Evolutionary conservation across 2,888 invertebrate genomes (phyloP).

Genomic region (Augiades crinisus): DNA sequence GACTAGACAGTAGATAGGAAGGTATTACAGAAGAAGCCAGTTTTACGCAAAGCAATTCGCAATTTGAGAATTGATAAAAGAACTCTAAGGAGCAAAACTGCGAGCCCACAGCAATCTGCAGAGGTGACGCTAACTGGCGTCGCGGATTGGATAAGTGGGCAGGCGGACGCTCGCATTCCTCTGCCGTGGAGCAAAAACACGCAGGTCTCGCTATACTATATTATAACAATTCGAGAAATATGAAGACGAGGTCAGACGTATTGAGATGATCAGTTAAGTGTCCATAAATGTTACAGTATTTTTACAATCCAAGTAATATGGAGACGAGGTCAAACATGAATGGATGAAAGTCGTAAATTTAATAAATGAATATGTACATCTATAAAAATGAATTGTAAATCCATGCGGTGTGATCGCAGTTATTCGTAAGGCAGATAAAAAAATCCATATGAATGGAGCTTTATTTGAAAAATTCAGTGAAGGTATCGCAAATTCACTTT

Average conservation of each 20-base stretch:
- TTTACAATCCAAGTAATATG: too few species aligned
- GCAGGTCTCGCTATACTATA: too few species aligned
- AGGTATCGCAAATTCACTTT: neutral
- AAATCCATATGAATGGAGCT: neutral
- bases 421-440: conserved; percentile 1
- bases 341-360: too few species aligned
- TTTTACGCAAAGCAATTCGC: neutral
- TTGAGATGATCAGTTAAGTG: too few species aligned
- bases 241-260: too few species aligned
- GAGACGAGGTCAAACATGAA: too few species aligned
- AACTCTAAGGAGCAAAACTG: conserved; percentile 1
- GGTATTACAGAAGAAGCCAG: neutral
- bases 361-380: too few species aligned
- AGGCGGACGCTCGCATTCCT: neutral
- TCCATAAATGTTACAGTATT: too few species aligned
- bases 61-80: neutral
- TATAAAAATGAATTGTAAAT: too few species aligned
- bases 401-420: neutral
- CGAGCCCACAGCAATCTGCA: conserved; percentile 30
- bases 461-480: conserved; percentile 2
- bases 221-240: too few species aligned
- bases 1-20: too few species aligned
- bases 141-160: conserved; percentile 34
- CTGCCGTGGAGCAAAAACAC: too few species aligned
- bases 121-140: conserved; percentile 31